Evolutionary conservation across 1,140 invertebrate genomes (phyloP).

Genomic region (Leptinotarsa defecta): DNA sequence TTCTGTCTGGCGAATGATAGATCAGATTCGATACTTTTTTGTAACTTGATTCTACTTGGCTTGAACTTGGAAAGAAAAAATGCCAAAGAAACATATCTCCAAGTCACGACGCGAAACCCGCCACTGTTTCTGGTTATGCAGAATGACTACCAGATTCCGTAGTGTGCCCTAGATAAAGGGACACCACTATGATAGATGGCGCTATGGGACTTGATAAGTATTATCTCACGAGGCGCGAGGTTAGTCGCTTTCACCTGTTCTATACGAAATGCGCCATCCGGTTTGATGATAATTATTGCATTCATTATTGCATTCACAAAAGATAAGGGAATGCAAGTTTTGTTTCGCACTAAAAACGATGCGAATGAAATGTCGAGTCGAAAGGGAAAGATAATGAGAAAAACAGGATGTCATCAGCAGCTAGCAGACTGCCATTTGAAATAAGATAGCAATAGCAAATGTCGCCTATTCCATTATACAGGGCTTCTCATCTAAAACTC

Average conservation of each 20-base stretch:
- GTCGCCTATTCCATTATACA: no score
- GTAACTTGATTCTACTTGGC: no score
- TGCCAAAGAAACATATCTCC: no score
- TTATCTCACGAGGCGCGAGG: slow-evolving; percentile 14
- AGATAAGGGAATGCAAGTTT: not conserved
- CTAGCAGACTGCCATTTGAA: no score
- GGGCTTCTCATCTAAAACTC: no score
- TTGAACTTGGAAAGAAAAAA: no score
- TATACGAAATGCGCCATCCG: not conserved
- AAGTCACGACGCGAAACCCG: not conserved
- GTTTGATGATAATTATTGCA: slow-evolving; percentile 16
- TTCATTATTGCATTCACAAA: not conserved
- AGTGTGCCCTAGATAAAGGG: slow-evolving; percentile 30
- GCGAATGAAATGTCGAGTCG: not conserved
- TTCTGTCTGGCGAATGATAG: no score
- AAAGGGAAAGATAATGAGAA: no score
- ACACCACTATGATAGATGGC: slow-evolving; percentile 34
- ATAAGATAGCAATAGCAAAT: no score
- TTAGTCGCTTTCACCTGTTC: slow-evolving; percentile 16
- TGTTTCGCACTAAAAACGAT: not conserved
- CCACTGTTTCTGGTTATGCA: slow-evolving; percentile 33
- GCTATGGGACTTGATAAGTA: slow-evolving; percentile 26
- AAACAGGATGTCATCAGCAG: no score
- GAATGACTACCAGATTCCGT: slow-evolving; percentile 29
- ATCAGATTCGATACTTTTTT: no score